Evolutionary conservation across 2,888 invertebrate species (phyloP).

Genomic region (Eupithecia vulgata): DNA sequence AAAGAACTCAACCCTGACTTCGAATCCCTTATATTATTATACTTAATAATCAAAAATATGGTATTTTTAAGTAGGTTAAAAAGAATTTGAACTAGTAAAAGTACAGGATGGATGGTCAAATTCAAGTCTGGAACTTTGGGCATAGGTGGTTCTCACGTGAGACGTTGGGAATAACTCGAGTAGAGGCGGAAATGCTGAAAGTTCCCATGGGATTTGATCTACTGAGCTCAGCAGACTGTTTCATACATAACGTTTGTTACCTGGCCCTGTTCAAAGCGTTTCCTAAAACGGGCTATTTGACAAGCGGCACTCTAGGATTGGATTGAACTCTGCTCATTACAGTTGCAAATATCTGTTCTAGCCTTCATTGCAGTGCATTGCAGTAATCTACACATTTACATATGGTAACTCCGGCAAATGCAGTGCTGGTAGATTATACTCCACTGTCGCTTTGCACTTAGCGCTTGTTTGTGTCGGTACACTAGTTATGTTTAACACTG

Average conservation of each 20-base stretch:
- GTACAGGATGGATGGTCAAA: no score
- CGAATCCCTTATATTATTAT: no score
- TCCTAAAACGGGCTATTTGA: background rate
- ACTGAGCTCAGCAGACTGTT: background rate
- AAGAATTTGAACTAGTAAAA: no score
- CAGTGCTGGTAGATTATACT: slow-evolving; percentile 39
- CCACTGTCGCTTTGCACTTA: slow-evolving; percentile 14
- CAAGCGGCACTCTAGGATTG: slow-evolving; percentile 12
- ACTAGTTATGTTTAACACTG: background rate
- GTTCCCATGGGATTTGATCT: background rate
- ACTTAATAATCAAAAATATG: no score
- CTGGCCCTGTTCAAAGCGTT: background rate
- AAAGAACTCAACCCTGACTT: no score
- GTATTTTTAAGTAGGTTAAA: no score
- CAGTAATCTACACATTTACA: slow-evolving; percentile 45
- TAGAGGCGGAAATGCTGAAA: no score
- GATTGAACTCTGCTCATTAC: slow-evolving; percentile 42
- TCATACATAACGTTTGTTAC: background rate
- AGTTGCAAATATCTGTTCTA: slow-evolving; percentile 45
- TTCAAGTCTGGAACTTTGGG: no score
- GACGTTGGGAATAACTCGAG: no score
- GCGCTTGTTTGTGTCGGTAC: background rate
- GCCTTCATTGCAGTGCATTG: slow-evolving; percentile 30
- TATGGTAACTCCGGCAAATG: slow-evolving; percentile 40
- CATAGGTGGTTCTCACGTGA: no score